Conservation (phyloP, 2,888 invertebrate genomes). For the Amphimallon solstitiale region DNA sequence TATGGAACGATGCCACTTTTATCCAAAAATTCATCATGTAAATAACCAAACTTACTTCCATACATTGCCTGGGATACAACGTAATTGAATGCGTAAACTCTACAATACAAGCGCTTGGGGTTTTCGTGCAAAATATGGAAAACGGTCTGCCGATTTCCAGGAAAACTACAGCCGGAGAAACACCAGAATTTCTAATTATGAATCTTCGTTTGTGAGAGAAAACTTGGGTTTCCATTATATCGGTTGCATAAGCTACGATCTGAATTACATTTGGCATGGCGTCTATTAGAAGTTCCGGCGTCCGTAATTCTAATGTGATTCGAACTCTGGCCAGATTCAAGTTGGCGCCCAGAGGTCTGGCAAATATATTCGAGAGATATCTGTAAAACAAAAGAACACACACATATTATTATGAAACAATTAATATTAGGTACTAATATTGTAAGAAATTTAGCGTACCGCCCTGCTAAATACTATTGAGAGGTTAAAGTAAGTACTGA, state of each 20-base stretch:
- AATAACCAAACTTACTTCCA: constrained; percentile 40
- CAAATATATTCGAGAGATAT: constrained; percentile 46
- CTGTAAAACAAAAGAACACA: constrained; percentile 43
- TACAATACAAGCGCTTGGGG: not conserved
- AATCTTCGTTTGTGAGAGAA: constrained; percentile 36
- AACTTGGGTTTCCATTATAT: constrained; percentile 43
- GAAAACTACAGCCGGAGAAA: constrained; percentile 41
- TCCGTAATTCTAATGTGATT: constrained; percentile 43
- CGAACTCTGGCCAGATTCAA: constrained; percentile 45
- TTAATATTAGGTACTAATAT: too few species aligned
- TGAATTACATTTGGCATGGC: constrained; percentile 44
- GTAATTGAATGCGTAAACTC: constrained; percentile 21
- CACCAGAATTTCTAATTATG: constrained; percentile 49
- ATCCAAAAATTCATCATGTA: too few species aligned
- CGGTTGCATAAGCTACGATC: constrained; percentile 46
- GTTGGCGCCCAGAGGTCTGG: constrained; percentile 48
- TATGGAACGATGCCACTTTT: too few species aligned
- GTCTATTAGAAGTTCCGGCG: constrained; percentile 46
- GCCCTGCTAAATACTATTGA: too few species aligned
- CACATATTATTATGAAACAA: too few species aligned
- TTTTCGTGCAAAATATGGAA: constrained; percentile 38
- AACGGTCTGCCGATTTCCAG: constrained; percentile 49
- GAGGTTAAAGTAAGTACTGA: too few species aligned
- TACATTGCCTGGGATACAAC: constrained; percentile 39
- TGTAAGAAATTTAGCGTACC: too few species aligned